Base-by-base conservation (phyloP, 2,888 invertebrate species). In the Apamea sordens region DNA sequence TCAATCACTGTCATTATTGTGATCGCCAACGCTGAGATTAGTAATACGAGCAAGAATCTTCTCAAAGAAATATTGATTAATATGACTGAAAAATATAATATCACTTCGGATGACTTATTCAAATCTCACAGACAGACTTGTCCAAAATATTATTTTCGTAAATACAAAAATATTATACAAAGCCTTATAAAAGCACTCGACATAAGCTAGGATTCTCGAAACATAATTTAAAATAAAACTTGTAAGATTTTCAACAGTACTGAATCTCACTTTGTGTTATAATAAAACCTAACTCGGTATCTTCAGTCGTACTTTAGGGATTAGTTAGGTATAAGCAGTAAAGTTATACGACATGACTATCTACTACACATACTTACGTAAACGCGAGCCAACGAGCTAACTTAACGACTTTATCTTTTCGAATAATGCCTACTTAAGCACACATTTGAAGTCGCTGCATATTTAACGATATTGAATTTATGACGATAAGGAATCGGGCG, bases 391-490 rank as follows among this genome's bases (percentile, higher is more conserved):
- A 91, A 89, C 90, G 89, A 92, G 91, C 90, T 88, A 88, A 89
- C 86, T 93, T 94, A 94, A 96, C 95, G 94, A 95, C 95, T 95
- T 94, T 94, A 96, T 96, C 93, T 92, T 92, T 91, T 88, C 90
- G 91, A 93, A 93, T 95, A 94, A 94, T 93, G 91, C 92, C 92
- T 94, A 94, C 94, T 95, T 95, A 94, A 94, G 94, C 92, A 93
- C 92, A 93, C 92, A 91, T 92, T 92, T 90, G 85, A 88, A 91
- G 89, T 86, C 89, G 91, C 89, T 91, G 93, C 91, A 93, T 92
- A 93, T 94, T 95, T 95, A 96, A 96, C 96, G 94, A 96, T 96
- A 96, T 95, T 94, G 94, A 96, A 96, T 97, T 96, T 97, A 97
- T 96, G 95, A 93, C 94, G 90, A 89, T 93, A 94, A 95, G 94